These are phyloP conservation scores for Lipophrys pholis DNA, from an alignment of 2,113 vertebrate species.

Conservation along the genomic window DNA sequence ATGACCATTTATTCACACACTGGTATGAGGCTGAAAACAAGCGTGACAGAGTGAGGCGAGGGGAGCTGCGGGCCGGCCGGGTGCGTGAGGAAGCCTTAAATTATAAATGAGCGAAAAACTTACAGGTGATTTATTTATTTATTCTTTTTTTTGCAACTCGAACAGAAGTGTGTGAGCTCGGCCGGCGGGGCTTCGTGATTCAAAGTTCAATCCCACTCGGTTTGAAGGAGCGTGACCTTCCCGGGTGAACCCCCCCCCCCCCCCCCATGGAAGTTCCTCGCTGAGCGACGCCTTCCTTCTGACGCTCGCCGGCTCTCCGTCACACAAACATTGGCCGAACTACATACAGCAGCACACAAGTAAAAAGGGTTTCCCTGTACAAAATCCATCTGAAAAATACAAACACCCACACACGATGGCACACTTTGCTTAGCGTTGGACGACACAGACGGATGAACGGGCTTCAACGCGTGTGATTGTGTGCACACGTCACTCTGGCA, in stretches of 20 bases:
- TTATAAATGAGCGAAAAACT: constrained; percentile 52
- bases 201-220: constrained; percentile 35
- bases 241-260: constrained; percentile 17
- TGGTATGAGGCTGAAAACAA: constrained; percentile 66
- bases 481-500: constrained; percentile 40
- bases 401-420: constrained; percentile 65
- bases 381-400: constrained; percentile 81
- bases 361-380: constrained; percentile 77
- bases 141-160: constrained; percentile 27
- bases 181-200: constrained; percentile 7
- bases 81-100: constrained; percentile 47
- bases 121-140: constrained; percentile 13
- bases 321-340: constrained; percentile 49
- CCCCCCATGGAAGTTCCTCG: not conserved
- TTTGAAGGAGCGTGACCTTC: constrained; percentile 15
- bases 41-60: constrained; percentile 55
- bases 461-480: constrained; percentile 41
- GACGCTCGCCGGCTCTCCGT: too few species aligned
- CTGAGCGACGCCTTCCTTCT: not conserved
- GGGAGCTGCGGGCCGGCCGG: constrained; percentile 25
- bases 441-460: constrained; percentile 35
- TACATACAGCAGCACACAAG: constrained; percentile 60
- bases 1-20: constrained; percentile 80
- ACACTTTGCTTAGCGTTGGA: constrained; percentile 61
- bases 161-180: constrained; percentile 24